Percentiles rank a stretch among this genome's conserved stretches.
Conservation (phyloP, 2,113 vertebrate species). For the Zosterops japonicus region DNA sequence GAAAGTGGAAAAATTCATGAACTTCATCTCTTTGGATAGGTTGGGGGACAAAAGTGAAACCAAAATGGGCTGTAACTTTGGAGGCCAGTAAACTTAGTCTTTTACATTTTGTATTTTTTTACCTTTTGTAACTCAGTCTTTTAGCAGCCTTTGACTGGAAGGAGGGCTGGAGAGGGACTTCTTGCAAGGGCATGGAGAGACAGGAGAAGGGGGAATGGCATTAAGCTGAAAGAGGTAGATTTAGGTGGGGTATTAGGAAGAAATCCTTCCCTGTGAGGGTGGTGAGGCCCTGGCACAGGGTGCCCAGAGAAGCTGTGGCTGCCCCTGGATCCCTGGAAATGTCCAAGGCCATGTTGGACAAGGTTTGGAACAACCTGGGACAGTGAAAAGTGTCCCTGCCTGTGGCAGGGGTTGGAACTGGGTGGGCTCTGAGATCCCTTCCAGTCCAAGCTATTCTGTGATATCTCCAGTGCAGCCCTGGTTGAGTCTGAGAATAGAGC, state of each 20-base stretch:
- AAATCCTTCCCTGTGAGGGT: not conserved
- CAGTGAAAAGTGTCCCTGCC: not conserved
- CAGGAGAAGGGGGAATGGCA: not conserved
- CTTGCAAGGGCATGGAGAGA: not conserved
- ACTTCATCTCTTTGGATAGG: fast-evolving
- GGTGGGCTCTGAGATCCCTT: not conserved
- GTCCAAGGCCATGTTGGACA: fast-evolving
- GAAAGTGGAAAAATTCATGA: not conserved
- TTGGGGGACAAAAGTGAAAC: not conserved
- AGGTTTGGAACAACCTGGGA: fast-evolving
- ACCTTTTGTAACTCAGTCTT: not conserved
- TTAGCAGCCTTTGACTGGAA: not conserved
- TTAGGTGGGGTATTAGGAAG: not conserved
- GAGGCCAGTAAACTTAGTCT: not conserved
- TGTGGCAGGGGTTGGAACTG: fast-evolving
- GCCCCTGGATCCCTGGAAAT: not conserved
- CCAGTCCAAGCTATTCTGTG: not conserved
- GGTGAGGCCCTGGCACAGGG: fast-evolving
- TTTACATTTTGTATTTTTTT: not conserved
- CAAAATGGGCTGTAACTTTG: not conserved
- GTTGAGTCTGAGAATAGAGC: not conserved
- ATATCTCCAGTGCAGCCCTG: not conserved
- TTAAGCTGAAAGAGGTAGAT: not conserved
- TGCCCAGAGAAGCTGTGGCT: not conserved
- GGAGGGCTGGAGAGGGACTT: not conserved